phyloP scores from a whole-genome alignment of 2,888 invertebrate species.

The Andrena minutula region DNA sequence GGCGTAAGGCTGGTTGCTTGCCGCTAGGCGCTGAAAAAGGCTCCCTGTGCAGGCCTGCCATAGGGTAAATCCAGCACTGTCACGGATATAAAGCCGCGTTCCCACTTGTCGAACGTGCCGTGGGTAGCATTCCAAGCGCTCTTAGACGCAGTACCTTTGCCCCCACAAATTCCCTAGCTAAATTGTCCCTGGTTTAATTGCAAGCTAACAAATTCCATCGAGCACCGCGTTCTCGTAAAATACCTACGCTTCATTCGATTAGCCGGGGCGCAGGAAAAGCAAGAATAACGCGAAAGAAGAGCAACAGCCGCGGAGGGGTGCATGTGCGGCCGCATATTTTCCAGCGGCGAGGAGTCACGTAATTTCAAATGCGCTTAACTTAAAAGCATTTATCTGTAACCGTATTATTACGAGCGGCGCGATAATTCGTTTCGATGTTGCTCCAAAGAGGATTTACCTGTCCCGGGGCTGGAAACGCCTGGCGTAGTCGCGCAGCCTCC shows the following conservation, averaged over 20 bases:
- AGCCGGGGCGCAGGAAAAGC: neutral
- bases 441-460: slow-evolving; percentile 70
- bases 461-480: slow-evolving; percentile 56
- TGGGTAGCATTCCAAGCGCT: too few species aligned
- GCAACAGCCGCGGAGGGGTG: neutral
- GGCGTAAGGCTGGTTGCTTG: too few species aligned
- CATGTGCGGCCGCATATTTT: slow-evolving; percentile 26
- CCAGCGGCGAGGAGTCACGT: slow-evolving; percentile 51
- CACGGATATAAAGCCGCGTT: too few species aligned
- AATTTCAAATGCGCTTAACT: slow-evolving; percentile 72
- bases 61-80: too few species aligned
- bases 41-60: too few species aligned
- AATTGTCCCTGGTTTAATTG: too few species aligned
- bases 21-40: too few species aligned
- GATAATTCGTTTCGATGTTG: slow-evolving; percentile 70
- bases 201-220: too few species aligned
- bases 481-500: slow-evolving; percentile 31
- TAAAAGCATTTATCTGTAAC: slow-evolving; percentile 73
- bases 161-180: too few species aligned
- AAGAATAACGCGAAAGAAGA: neutral
- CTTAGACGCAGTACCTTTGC: too few species aligned
- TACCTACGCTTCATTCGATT: neutral
- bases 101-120: too few species aligned
- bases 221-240: too few species aligned
- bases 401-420: slow-evolving; percentile 66